A percentile compares a stretch with the other conserved stretches of the same genome.
These are phyloP conservation scores for Prosapia bicincta DNA, from an alignment of 2,888 invertebrate genomes.

Conservation along the genomic window DNA sequence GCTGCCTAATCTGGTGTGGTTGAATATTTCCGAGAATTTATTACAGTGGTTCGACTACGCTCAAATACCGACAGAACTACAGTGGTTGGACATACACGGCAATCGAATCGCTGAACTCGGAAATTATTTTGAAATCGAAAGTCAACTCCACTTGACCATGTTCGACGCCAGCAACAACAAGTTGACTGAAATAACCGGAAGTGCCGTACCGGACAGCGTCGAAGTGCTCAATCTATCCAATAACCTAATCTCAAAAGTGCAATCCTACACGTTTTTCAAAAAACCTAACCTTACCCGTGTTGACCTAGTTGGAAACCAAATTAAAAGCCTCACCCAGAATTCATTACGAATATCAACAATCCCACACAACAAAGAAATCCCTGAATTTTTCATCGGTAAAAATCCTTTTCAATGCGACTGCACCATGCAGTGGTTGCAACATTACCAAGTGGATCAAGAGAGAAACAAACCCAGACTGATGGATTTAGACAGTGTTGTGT, in stretches of 20 bases:
- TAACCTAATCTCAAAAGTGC: conserved; percentile 77
- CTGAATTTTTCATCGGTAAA: conserved; percentile 79
- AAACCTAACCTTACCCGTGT: conserved; percentile 80
- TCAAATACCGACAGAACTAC: conserved; percentile 76
- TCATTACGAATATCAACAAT: conserved; percentile 72
- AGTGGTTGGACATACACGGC: conserved; percentile 81
- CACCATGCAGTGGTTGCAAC: conserved; percentile 87
- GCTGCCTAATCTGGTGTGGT: conserved; percentile 76
- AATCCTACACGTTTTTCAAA: conserved; percentile 83
- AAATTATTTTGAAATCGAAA: conserved; percentile 81
- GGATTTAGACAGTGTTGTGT: conserved; percentile 79
- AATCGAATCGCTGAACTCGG: conserved; percentile 80
- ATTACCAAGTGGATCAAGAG: conserved; percentile 67
- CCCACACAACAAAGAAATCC: conserved; percentile 65
- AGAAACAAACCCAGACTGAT: conserved; percentile 77
- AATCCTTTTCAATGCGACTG: conserved; percentile 88
- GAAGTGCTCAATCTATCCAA: conserved; percentile 75
- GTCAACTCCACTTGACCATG: conserved; percentile 70
- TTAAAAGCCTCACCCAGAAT: conserved; percentile 70
- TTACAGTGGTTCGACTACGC: conserved; percentile 82
- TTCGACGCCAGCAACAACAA: conserved; percentile 81
- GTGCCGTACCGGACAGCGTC: conserved; percentile 78
- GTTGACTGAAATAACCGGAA: conserved; percentile 75
- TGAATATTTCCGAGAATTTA: conserved; percentile 82
- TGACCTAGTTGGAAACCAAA: conserved; percentile 76